These are phyloP conservation scores for Callithrix jacchus DNA, from an alignment of 2,113 vertebrate species.

Conservation along the genomic window DNA sequence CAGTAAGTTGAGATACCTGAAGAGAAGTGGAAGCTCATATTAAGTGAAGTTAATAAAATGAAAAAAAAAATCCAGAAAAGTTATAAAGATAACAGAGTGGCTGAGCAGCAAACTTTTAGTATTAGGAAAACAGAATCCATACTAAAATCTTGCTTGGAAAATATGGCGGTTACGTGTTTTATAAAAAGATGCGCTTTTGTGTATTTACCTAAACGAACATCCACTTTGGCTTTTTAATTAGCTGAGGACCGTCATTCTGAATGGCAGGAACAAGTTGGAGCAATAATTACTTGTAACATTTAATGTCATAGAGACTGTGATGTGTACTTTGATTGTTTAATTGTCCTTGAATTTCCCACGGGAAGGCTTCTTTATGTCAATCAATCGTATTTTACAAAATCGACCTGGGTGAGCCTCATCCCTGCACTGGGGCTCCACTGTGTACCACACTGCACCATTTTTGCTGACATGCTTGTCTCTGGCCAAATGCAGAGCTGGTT, in stretches of 20 bases:
- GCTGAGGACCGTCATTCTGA: constrained; percentile 47
- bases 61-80: background rate
- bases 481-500: background rate
- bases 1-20: background rate
- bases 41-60: background rate
- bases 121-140: background rate
- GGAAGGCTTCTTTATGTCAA: constrained; percentile 61
- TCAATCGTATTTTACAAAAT: constrained; percentile 23
- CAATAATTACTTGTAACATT: background rate
- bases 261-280: constrained; percentile 19
- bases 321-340: constrained; percentile 17
- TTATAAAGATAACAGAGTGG: background rate
- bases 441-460: accelerated
- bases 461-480: background rate
- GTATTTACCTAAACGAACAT: constrained; percentile 41
- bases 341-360: constrained; percentile 35
- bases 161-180: background rate
- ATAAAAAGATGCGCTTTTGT: background rate
- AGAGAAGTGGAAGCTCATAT: background rate
- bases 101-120: background rate
- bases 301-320: constrained; percentile 31
- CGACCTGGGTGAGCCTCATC: background rate
- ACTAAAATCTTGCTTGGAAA: constrained; percentile 40
- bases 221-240: constrained; percentile 44
- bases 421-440: accelerated